Base-by-base conservation (phyloP, 2,888 invertebrate genomes). In the Ornithoptera alexandrae region DNA sequence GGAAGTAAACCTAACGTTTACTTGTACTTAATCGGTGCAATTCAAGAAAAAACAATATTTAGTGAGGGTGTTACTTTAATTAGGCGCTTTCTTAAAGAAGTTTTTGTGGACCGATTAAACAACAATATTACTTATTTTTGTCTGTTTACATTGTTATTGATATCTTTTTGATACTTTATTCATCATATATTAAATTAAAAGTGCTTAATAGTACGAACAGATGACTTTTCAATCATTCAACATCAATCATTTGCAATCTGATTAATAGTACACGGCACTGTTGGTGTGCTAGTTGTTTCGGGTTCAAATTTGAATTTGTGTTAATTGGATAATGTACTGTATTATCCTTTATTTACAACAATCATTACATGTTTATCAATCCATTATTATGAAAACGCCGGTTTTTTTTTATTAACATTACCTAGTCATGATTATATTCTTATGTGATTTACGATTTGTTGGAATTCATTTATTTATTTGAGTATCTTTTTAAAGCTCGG, bases 401-500 rank as follows among this genome's bases (percentile, higher is more conserved):
- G 8, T 2, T 12, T 46, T 53, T 53, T 53, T 53, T 18, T n/a
- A 53, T 53, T 53, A 53, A n/a, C n/a, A 53, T 53, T n/a, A 53
- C 6, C 2, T n/a, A 53, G 18, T 53, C 18, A 4, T n/a, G 5
- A 53, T 30, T 30, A 53, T n/a, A 18, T 18, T 7, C 2, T 53
- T 53, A 12, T 8, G 10, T n/a, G 6, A 5, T n/a, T 12, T 53
- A n/a, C 53, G 53, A n/a, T 50, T n/a, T 53, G n/a, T 7, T 53
- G 8, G n/a, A 18, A 4, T 53, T 53, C 12, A n/a, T 6, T 53
- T 0, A 7, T 5, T 53, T 18, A 53, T 18, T n/a, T 53, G 7
- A 65, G 8, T 17, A 65, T 65, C 2, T 79, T 69, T 60, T 24
- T 2, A n/a, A 83, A 97, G 95, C 93, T 98, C 62, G 96, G 96